phyloP scores from a whole-genome alignment of 2,113 vertebrate species.

The Hydrochoerus hydrochaeris region DNA sequence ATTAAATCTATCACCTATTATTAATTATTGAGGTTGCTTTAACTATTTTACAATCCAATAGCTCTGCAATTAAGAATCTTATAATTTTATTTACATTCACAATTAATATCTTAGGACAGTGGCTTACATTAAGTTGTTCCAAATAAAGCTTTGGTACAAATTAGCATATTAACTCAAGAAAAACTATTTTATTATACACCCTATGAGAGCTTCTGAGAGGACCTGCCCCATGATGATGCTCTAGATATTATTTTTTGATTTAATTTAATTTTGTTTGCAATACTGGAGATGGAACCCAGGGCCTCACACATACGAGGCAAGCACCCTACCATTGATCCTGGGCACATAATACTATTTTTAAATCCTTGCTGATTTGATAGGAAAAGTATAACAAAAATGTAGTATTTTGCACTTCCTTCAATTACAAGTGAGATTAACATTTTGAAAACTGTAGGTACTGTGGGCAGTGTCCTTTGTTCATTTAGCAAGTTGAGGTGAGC shows the following conservation, averaged over 20 bases:
- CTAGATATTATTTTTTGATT: not conserved
- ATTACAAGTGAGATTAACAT: conserved; percentile 3
- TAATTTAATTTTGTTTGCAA: not conserved
- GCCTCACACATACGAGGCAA: not conserved
- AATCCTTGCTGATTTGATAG: conserved; percentile 44
- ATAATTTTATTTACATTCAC: not conserved
- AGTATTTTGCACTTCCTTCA: conserved; percentile 43
- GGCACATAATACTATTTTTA: not conserved
- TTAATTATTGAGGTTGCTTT: conserved; percentile 32
- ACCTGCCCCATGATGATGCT: not conserved
- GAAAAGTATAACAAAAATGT: conserved; percentile 27
- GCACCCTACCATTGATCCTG: not conserved
- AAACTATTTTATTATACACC: not conserved
- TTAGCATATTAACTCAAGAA: conserved; percentile 14
- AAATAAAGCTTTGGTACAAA: not conserved
- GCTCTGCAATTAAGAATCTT: conserved; percentile 29
- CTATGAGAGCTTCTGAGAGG: not conserved
- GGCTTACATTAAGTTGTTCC: conserved; percentile 6
- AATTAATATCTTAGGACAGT: conserved; percentile 26
- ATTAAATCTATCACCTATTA: not conserved
- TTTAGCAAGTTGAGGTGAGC: conserved; percentile 20
- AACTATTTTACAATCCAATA: conserved; percentile 49
- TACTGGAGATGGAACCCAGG: not conserved
- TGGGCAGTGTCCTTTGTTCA: not conserved
- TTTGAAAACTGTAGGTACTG: not conserved